Evolutionary conservation across 2,888 invertebrate genomes (phyloP).

Genomic region (Caenorhabditis uteleia): DNA sequence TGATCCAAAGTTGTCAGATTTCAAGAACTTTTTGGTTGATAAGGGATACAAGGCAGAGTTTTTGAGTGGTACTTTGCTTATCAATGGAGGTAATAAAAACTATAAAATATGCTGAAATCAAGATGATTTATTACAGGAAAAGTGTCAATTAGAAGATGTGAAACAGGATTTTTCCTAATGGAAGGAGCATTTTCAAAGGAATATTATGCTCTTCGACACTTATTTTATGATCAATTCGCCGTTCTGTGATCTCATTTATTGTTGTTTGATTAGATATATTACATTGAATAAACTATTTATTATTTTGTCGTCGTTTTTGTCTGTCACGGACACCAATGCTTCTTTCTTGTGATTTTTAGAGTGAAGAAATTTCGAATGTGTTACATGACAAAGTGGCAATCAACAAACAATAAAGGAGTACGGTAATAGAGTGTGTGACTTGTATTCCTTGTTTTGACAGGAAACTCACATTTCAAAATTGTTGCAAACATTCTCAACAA

Average conservation of each 20-base stretch:
- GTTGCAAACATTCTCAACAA: no score
- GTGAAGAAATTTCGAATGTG: no score
- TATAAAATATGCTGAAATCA: not conserved
- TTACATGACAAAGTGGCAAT: no score
- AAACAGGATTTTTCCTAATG: constrained; percentile 87
- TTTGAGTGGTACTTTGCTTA: constrained; percentile 88
- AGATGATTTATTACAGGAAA: constrained; percentile 76
- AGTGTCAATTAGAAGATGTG: constrained; percentile 87
- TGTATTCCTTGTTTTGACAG: no score
- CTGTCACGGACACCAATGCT: no score
- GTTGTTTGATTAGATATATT: no score
- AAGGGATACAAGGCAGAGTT: constrained; percentile 77
- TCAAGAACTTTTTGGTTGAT: constrained; percentile 77
- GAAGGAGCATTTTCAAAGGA: constrained; percentile 94
- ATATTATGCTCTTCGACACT: constrained; percentile 85
- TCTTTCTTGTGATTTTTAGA: no score
- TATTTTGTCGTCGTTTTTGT: no score
- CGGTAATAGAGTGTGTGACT: no score
- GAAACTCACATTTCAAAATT: no score
- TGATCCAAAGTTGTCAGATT: constrained; percentile 88
- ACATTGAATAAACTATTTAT: no score
- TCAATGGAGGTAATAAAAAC: constrained; percentile 78
- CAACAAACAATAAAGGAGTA: no score
- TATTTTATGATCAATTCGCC: constrained; percentile 94
- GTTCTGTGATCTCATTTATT: constrained; percentile 28